Evolutionary conservation across 2,113 vertebrate genomes (phyloP).

Genomic region (Progne subis): DNA sequence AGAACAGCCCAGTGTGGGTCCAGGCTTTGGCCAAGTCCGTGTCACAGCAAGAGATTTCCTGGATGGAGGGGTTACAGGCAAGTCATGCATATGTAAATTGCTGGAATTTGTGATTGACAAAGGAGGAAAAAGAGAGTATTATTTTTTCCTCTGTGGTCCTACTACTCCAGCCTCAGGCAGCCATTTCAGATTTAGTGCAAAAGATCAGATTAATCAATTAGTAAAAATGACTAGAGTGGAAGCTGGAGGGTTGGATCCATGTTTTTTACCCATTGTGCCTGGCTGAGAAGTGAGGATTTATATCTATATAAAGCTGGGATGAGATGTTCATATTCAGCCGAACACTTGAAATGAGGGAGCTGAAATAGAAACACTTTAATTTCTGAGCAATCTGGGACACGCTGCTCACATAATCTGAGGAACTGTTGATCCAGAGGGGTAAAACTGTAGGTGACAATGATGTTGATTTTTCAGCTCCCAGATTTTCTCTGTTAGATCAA

Average conservation of each 20-base stretch:
- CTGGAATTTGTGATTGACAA: background rate
- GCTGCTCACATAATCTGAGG: background rate
- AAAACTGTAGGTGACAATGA: background rate
- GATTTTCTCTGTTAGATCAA: background rate
- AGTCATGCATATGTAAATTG: background rate
- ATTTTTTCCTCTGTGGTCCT: background rate
- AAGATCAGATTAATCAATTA: background rate
- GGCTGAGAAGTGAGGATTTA: background rate
- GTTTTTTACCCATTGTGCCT: background rate
- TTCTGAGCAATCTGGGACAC: background rate
- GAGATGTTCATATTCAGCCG: background rate
- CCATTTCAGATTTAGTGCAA: background rate
- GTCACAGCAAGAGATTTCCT: background rate
- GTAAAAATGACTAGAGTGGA: background rate
- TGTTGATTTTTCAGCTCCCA: background rate
- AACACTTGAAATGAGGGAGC: background rate
- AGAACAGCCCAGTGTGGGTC: background rate
- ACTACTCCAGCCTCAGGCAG: background rate
- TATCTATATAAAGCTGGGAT: background rate
- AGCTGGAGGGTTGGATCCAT: background rate
- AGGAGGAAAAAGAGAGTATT: background rate
- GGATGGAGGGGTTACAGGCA: background rate
- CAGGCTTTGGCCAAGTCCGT: background rate
- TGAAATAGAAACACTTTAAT: background rate
- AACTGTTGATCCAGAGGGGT: background rate